Base-by-base conservation (phyloP, 2,113 vertebrate species). In the Alaudala cheleensis region DNA sequence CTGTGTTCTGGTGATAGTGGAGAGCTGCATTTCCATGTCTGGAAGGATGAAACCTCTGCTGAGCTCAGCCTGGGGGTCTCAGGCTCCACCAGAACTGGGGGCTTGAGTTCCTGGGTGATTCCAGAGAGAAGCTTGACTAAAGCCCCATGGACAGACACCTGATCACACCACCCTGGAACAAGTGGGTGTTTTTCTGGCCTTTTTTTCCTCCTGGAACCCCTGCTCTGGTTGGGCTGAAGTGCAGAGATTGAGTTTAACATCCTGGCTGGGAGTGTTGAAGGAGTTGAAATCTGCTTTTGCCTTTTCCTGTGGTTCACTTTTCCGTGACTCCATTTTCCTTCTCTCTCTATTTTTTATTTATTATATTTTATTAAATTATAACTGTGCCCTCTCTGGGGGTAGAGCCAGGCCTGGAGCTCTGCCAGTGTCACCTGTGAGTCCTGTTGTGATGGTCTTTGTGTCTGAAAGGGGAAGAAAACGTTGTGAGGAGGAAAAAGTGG, bases 61-160 rank as follows among this genome's bases (percentile, higher is more conserved):
- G 18, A 86, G 15, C 16, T 50, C 62, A 40, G 12, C 3, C 21
- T 15, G 15, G 29, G 15, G 4, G 14, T 25, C 2, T 1, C 34
- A 40, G 39, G 8, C 45, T 72, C 29, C 40, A 5, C 2, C 34
- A 26, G 44, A 18, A 6, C 5, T 40, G 29, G 9, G 16, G 31
- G 3, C 23, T 56, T 17, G 20, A 7, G 3, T 24, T 79, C 44
- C 44, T 19, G 29, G 11, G 4, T 39, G 31, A 34, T 13, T 22
- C 29, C 18, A 15, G 29, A 6, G 31, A n/a, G 73, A 14, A 77
- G 5, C 47, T 40, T 11, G 33, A 19, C n/a, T 11, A 15, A 33
- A 73, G 12, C 9, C 47, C 14, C 5, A 0, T 0, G 17, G 12
- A 7, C 47, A 64, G 49, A 4, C 26, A 11, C 2, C 11, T 25